Evolutionary conservation across 2,113 vertebrate genomes (phyloP).

Genomic region (Rhynchomys soricoides): DNA sequence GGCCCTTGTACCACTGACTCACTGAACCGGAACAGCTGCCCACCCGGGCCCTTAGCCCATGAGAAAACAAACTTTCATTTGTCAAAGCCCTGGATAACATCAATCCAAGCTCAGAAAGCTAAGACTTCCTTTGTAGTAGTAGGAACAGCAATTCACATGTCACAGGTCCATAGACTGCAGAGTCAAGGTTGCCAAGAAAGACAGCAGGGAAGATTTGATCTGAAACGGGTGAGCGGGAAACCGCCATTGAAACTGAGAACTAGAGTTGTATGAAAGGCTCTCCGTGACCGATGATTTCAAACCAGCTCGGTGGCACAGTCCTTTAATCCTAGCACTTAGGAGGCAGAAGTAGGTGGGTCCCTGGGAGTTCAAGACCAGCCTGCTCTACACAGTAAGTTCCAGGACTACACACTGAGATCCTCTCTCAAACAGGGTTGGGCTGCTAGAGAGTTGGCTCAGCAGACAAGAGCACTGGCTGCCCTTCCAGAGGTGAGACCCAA

Average conservation of each 20-base stretch:
- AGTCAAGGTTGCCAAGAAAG: not conserved
- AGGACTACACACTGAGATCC: not conserved
- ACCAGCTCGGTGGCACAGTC: not conserved
- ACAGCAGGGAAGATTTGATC: not conserved
- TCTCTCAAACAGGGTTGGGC: not conserved
- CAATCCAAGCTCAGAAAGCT: not conserved
- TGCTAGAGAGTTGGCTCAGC: not conserved
- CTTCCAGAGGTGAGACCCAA: not conserved
- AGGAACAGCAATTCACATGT: not conserved
- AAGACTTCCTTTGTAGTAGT: not conserved
- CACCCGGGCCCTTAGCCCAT: not conserved
- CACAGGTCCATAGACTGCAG: not conserved
- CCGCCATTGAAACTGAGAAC: not conserved
- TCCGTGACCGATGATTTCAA: not conserved
- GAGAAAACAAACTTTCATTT: slow-evolving; percentile 35
- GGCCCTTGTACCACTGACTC: not conserved
- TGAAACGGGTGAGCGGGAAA: not conserved
- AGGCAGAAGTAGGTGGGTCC: not conserved
- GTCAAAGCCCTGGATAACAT: not conserved
- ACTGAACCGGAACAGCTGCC: not conserved
- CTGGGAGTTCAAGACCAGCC: not conserved
- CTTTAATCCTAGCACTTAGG: not conserved
- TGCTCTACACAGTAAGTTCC: not conserved
- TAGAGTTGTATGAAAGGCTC: not conserved
- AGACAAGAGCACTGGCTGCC: not conserved